Percentiles rank a stretch among this genome's conserved stretches.
Conservation (phyloP, 2,113 vertebrate genomes). For the rabbit (Oryctolagus cuniculus) region mOryCun1.1 NC_091453.1:82221001-82221500, state of each 20-base stretch:
- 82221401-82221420: not conserved
- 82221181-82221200: not conserved
- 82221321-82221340: conserved; percentile 16
- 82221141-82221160: not conserved
- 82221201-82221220: not conserved
- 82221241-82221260: conserved; percentile 14
- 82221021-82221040: conserved; percentile 25
- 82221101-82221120: not conserved
- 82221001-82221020: not conserved
- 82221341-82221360: conserved; percentile 22
- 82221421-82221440: conserved; percentile 6
- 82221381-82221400: conserved; percentile 19
- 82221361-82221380: not conserved
- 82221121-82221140: conserved; percentile 28
- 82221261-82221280: conserved; percentile 32
- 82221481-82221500: not conserved
- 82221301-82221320: conserved; percentile 20
- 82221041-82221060: not conserved
- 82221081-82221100: not conserved
- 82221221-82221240: conserved; percentile 13
- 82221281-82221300: not conserved
- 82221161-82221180: not conserved
- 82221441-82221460: conserved; percentile 31
- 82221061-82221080: not conserved
- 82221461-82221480: not conserved